Base-by-base conservation (phyloP, 2,888 invertebrate species). In the Clitarchus hookeri region DNA sequence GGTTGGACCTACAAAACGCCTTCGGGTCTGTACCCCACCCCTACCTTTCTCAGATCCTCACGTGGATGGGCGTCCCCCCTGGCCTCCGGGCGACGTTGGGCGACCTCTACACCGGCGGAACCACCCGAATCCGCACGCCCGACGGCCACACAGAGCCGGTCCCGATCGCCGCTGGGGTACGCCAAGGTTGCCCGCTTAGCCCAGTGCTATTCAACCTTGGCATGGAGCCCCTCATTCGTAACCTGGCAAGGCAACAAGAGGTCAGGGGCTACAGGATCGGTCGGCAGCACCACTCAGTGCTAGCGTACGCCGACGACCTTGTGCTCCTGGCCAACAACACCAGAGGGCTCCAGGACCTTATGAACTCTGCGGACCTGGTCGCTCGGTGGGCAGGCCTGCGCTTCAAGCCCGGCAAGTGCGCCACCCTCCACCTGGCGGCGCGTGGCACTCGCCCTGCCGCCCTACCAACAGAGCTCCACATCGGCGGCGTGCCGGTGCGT, bases 1-100 rank as follows among this genome's bases (percentile, higher is more conserved):
- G 84, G 84, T 8, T 84, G 84, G 91, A 92, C 86, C 87, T 91
- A 6, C 86, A 89, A 8, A 92, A 91, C 54, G 91, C 91, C 0
- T 91, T 91, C 87, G 90, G 90, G 0, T 90, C 90, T 8, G 87
- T 91, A 0, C 90, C 91, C 19, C 84, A 44, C 36, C 0, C 44
- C 2, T 53, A 44, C 84, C 8, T 84, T 3, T 3, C 25, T 11
- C 23, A 13, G 13, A 25, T 84, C 9, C 84, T 84, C 44, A 6
- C 11, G 84, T 9, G 3, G 23, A 12, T 44, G 13, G 84, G 84
- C 4, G 25, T 84, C 16, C 84, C 48, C 36, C 25, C 8, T 16
- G 23, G 13, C 13, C 9, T 84, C 8, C 16, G 44, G 9, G 44
- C 44, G 9, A 84, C 48, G 8, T 19, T 84, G 2, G 44, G 9